Conservation (phyloP, 64 coral and sea anemone genomes). For the Pachyseris speciosa region DNA sequence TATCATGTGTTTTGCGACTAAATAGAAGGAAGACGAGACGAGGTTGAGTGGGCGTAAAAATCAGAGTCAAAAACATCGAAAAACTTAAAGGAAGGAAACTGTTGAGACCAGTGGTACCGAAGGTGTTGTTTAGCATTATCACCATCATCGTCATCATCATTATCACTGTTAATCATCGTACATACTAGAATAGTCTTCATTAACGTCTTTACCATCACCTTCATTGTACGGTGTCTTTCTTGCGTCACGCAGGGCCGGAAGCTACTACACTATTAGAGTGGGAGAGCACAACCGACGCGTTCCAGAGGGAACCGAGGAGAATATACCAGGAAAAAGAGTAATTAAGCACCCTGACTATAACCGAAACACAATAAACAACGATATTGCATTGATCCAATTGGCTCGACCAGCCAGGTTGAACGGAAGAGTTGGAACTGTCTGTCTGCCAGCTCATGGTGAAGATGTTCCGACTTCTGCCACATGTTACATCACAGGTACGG, state of each 20-base stretch:
- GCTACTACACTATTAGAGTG: neutral
- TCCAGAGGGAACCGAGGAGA: conserved; percentile 28
- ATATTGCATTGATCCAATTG: conserved; percentile 59
- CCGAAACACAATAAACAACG: neutral
- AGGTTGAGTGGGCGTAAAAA: too few species aligned
- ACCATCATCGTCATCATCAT: too few species aligned
- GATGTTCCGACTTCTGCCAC: neutral
- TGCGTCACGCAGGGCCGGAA: neutral
- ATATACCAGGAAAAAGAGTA: neutral
- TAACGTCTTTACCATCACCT: neutral
- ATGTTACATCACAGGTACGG: conserved; percentile 63
- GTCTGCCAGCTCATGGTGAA: conserved; percentile 36
- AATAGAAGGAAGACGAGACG: too few species aligned
- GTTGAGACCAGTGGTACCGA: too few species aligned
- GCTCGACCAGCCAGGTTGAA: conserved; percentile 23
- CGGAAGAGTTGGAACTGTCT: conserved; percentile 22
- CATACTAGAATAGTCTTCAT: too few species aligned
- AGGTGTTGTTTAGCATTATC: too few species aligned
- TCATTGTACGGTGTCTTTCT: neutral
- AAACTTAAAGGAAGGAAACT: too few species aligned
- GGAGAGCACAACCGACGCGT: conserved; percentile 29
- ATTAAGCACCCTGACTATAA: conserved; percentile 43
- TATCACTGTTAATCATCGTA: too few species aligned
- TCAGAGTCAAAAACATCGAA: too few species aligned
- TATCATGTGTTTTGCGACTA: too few species aligned